Conservation (phyloP, 2,113 vertebrate genomes). For the Epinephelus moara region DNA sequence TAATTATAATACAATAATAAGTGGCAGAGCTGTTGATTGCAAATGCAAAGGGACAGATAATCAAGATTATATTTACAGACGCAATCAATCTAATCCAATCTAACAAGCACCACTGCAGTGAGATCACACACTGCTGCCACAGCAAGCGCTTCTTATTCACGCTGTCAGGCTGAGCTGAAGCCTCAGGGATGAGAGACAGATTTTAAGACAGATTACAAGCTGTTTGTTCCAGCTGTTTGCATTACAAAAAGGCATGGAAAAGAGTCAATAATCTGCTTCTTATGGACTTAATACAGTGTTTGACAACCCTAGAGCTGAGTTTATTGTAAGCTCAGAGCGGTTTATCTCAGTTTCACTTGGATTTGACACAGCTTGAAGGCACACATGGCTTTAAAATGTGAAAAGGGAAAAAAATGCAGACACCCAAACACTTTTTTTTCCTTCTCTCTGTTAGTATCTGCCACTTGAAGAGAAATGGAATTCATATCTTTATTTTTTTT, state of each 20-base stretch:
- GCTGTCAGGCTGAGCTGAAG: slow-evolving; percentile 29
- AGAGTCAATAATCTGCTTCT: slow-evolving; percentile 14
- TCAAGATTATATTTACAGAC: slow-evolving; percentile 8
- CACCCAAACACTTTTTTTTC: background rate
- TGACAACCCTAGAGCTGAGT: slow-evolving; percentile 25
- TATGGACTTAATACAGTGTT: slow-evolving; percentile 10
- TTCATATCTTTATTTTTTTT: background rate
- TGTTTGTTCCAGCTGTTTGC: slow-evolving; percentile 58
- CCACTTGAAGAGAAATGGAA: background rate
- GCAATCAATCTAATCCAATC: slow-evolving; percentile 41
- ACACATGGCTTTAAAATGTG: background rate
- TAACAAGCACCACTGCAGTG: slow-evolving; percentile 20
- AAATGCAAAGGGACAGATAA: slow-evolving; percentile 30
- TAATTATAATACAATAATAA: background rate
- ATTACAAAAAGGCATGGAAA: slow-evolving; percentile 32
- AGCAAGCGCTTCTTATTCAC: slow-evolving; percentile 24
- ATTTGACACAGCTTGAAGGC: background rate
- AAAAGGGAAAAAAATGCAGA: background rate
- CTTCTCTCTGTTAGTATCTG: background rate
- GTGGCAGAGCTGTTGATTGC: background rate
- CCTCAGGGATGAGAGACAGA: slow-evolving; percentile 30
- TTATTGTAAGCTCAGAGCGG: background rate
- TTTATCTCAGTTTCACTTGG: slow-evolving; percentile 21
- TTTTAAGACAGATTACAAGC: slow-evolving; percentile 55
- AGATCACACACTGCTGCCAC: slow-evolving; percentile 14